Conservation (phyloP, 2,113 vertebrate genomes). For the Puma concolor region DNA sequence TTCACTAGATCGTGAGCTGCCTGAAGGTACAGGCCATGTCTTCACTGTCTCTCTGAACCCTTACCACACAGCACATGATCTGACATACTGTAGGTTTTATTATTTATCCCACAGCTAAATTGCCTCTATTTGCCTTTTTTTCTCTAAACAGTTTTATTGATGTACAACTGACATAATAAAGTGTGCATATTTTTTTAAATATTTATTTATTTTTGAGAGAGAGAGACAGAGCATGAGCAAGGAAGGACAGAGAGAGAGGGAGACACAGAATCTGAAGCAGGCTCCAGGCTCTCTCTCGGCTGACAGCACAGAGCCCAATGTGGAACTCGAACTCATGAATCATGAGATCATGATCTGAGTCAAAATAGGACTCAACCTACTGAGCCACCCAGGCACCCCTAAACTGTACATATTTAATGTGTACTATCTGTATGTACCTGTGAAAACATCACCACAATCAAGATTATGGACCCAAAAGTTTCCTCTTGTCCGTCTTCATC, state of each 20-base stretch:
- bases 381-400: too few species aligned
- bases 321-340: too few species aligned
- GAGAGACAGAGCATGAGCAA: too few species aligned
- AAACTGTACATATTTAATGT: neutral
- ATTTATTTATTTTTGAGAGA: too few species aligned
- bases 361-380: too few species aligned
- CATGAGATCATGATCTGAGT: too few species aligned
- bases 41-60: neutral
- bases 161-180: neutral
- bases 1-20: neutral
- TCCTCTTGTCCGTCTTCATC: neutral
- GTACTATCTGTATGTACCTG: neutral
- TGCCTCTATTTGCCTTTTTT: neutral
- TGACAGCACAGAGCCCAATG: too few species aligned
- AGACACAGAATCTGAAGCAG: too few species aligned
- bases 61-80: neutral
- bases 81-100: neutral
- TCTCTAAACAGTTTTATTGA: neutral
- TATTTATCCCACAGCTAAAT: neutral
- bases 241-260: too few species aligned
- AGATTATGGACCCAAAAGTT: neutral
- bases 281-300: too few species aligned
- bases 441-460: neutral
- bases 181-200: too few species aligned
- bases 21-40: neutral